These are phyloP conservation scores for Mungos mungo DNA, from an alignment of 2,113 vertebrate genomes.

Conservation along the genomic window DNA sequence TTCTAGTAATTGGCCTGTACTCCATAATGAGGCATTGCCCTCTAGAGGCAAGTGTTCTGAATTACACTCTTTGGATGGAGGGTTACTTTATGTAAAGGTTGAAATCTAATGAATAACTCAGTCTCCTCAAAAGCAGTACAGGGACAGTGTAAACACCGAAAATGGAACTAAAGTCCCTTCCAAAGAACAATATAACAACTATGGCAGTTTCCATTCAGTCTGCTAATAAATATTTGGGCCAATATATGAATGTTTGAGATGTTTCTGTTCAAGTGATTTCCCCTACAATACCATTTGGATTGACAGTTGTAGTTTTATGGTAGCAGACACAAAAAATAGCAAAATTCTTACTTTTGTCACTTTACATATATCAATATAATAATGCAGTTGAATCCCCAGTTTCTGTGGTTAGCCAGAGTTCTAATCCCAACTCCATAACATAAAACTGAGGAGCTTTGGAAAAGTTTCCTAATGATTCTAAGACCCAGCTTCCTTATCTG, in stretches of 20 bases:
- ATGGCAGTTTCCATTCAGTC: background rate
- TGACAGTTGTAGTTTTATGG: background rate
- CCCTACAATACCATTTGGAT: background rate
- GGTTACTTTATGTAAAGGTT: background rate
- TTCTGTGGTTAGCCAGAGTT: background rate
- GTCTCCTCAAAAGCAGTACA: background rate
- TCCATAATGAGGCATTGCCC: background rate
- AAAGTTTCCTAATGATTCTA: background rate
- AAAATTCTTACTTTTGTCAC: background rate
- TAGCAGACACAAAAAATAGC: background rate
- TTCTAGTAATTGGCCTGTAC: background rate
- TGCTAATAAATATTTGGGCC: background rate
- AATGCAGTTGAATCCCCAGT: background rate
- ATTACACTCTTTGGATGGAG: background rate
- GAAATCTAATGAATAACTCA: background rate
- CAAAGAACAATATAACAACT: background rate
- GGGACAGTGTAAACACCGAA: background rate
- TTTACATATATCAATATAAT: background rate
- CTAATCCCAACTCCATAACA: background rate
- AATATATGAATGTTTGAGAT: background rate
- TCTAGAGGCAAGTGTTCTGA: conserved; percentile 47
- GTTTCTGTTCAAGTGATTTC: conserved; percentile 15
- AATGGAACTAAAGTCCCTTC: background rate
- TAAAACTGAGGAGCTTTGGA: background rate
- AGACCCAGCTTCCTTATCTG: background rate